These are phyloP conservation scores for Odontamblyopus lacepedii DNA, from an alignment of 2,797 vertebrate species.

Conservation along the genomic window DNA sequence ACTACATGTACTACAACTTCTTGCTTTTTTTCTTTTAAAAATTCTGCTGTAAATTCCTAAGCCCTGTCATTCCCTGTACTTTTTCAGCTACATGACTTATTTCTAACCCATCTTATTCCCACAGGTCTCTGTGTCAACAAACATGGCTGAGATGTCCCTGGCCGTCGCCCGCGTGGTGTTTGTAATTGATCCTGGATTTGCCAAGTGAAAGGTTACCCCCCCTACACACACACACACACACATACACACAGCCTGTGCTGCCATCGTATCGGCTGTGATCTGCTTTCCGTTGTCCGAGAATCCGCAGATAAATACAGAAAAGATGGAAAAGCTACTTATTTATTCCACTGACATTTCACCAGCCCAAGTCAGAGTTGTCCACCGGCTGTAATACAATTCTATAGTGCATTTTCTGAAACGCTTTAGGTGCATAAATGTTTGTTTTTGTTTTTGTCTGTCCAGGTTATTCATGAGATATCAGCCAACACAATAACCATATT, in stretches of 20 bases:
- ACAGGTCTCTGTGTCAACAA: conserved; percentile 96
- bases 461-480: too few relatives aligned
- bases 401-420: conserved; percentile 15
- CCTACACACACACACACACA: neutral
- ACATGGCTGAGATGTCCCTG: conserved; percentile 97
- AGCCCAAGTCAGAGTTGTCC: conserved; percentile 69
- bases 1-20: neutral
- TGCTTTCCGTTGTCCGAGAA: conserved; percentile 72
- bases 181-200: conserved; percentile 99
- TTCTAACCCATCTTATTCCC: conserved; percentile 51
- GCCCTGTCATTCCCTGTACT: conserved; percentile 4
- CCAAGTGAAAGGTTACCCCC: conserved; percentile 93
- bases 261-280: conserved; percentile 73
- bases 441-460: neutral
- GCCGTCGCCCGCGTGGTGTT: conserved; percentile 97
- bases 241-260: conserved; percentile 18
- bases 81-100: conserved; percentile 23
- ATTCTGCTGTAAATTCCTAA: neutral
- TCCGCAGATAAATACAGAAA: conserved; percentile 76
- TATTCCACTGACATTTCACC: conserved; percentile 80
- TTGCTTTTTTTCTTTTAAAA: neutral
- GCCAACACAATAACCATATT: too few relatives aligned
- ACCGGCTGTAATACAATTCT: conserved; percentile 63
- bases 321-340: conserved; percentile 78
- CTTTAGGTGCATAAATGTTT: neutral